Conservation (phyloP, 2,113 vertebrate genomes). For the Notechis scutatus region DNA sequence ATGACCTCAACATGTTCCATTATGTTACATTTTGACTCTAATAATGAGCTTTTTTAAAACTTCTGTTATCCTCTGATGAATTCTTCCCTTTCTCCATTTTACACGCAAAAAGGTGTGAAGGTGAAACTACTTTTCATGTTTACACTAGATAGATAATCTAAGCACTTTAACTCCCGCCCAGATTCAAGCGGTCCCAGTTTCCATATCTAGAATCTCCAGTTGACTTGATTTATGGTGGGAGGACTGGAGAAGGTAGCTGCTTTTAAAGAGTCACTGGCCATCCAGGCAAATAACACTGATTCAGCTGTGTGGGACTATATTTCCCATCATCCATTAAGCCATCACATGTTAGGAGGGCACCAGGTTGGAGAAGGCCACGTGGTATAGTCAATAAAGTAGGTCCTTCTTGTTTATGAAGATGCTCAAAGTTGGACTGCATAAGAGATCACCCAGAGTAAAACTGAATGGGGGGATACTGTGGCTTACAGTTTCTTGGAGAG, state of each 20-base stretch:
- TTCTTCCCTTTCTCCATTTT: not conserved
- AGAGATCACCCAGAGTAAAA: not conserved
- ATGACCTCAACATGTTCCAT: not conserved
- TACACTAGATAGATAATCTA: not conserved
- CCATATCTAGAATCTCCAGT: not conserved
- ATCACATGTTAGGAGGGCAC: not conserved
- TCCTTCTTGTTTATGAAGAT: not conserved
- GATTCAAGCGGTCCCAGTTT: not conserved
- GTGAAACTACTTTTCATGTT: constrained; percentile 45
- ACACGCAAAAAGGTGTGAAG: not conserved
- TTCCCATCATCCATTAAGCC: not conserved
- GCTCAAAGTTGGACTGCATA: not conserved
- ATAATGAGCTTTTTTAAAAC: not conserved
- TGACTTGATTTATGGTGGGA: not conserved
- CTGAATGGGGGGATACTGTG: no score
- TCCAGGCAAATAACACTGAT: not conserved
- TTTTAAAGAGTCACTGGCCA: not conserved
- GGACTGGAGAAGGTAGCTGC: not conserved
- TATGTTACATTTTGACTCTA: not conserved
- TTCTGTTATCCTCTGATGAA: not conserved
- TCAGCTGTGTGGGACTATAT: not conserved
- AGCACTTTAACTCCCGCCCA: not conserved
- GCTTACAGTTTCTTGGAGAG: not conserved
- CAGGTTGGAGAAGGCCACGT: not conserved
- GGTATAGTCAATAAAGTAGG: not conserved